Percentiles rank a stretch among this genome's conserved stretches.
Evolutionary conservation across 2,113 vertebrate genomes (phyloP).

Genomic region (Vimba vimba): DNA sequence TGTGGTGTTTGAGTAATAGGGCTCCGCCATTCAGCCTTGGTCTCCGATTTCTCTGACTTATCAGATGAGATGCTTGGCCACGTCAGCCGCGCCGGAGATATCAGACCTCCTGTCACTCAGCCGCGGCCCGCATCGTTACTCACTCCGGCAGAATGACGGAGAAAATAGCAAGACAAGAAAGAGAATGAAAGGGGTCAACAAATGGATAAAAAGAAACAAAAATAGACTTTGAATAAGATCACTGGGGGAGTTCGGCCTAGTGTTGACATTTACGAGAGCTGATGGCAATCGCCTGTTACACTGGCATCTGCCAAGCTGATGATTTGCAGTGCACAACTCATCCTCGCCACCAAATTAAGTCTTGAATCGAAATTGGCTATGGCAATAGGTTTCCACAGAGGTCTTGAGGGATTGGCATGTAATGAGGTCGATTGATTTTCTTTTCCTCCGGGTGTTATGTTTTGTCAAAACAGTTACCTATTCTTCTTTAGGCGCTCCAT

Average conservation of each 20-base stretch:
- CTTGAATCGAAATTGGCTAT: conserved; percentile 29
- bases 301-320: conserved; percentile 29
- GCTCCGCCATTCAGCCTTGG: background rate
- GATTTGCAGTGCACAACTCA: conserved; percentile 17
- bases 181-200: conserved; percentile 24
- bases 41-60: conserved; percentile 14
- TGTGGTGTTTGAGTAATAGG: conserved; percentile 35
- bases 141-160: background rate
- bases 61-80: conserved; percentile 29
- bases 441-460: conserved; percentile 38
- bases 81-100: conserved; percentile 26
- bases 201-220: conserved; percentile 37
- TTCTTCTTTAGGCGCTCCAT: conserved; percentile 32
- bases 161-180: conserved; percentile 20
- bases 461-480: conserved; percentile 52
- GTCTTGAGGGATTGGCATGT: conserved; percentile 46
- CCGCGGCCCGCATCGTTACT: background rate
- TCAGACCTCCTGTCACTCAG: conserved; percentile 58
- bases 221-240: conserved; percentile 33
- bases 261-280: conserved; percentile 21
- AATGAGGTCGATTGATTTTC: conserved; percentile 57
- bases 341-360: conserved; percentile 42
- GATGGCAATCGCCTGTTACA: conserved; percentile 15
- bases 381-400: conserved; percentile 20
- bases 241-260: background rate